Evolutionary conservation across 2,113 vertebrate genomes (phyloP).

Genomic region (Saccopteryx leptura): DNA sequence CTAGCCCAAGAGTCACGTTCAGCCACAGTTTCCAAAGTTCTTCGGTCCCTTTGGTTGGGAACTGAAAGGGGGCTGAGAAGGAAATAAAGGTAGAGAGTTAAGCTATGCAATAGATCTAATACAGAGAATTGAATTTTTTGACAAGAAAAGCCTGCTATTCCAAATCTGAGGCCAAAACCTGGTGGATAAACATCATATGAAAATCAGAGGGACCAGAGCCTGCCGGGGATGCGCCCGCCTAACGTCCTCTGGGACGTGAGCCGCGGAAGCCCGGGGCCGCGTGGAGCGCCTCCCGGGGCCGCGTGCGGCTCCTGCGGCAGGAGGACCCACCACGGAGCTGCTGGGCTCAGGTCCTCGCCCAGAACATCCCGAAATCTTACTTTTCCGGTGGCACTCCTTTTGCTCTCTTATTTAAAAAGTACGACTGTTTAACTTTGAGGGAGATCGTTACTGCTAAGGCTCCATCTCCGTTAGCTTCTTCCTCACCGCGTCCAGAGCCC

Average conservation of each 20-base stretch:
- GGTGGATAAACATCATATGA: neutral
- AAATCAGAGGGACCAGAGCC: neutral
- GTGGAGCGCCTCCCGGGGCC: fast-evolving
- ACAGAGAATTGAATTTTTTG: neutral
- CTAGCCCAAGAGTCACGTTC: neutral
- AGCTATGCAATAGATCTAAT: neutral
- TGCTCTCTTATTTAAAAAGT: neutral
- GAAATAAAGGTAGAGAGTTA: neutral
- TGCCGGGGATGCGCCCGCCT: neutral
- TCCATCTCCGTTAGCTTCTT: neutral
- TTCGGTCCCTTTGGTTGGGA: neutral
- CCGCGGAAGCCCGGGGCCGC: fast-evolving
- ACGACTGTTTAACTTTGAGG: neutral
- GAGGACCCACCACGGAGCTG: fast-evolving
- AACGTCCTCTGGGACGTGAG: fast-evolving
- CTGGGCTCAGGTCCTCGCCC: neutral
- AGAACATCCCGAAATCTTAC: neutral
- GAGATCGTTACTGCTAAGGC: neutral
- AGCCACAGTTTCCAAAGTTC: neutral
- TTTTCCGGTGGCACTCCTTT: neutral
- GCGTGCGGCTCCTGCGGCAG: fast-evolving
- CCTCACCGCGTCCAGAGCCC: neutral
- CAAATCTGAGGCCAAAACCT: neutral
- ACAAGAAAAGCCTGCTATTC: neutral
- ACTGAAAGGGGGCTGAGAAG: neutral